Percentiles rank a stretch among this genome's conserved stretches.
Conservation (phyloP, 1,140 invertebrate species). For the Ceratina calcarata region DNA sequence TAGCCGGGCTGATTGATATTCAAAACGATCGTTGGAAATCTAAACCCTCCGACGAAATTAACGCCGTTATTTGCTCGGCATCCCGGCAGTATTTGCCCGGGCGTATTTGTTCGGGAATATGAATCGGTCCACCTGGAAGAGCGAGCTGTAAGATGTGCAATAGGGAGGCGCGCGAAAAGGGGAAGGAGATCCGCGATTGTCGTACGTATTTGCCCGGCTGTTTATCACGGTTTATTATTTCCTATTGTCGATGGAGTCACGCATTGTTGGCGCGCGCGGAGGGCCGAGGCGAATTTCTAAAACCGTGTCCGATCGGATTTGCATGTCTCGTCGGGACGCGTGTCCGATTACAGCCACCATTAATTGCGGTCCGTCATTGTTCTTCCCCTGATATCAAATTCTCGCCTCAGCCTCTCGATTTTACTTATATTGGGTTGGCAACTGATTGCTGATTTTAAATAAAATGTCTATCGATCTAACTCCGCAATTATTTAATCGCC, state of each 20-base stretch:
- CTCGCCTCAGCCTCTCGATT: too few relatives aligned
- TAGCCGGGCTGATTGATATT: background rate
- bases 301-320: constrained; percentile 80
- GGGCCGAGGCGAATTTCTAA: constrained; percentile 76
- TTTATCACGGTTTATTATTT: constrained; percentile 82
- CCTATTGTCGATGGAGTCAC: constrained; percentile 77
- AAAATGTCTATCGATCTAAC: too few relatives aligned
- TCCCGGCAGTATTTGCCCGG: constrained; percentile 63
- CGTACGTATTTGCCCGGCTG: constrained; percentile 79
- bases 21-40: constrained; percentile 11
- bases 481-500: too few relatives aligned
- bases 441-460: too few relatives aligned
- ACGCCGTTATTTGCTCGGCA: constrained; percentile 53
- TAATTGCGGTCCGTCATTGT: constrained; percentile 58
- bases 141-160: constrained; percentile 6
- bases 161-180: background rate
- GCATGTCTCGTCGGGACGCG: constrained; percentile 72
- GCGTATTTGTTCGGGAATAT: constrained; percentile 73
- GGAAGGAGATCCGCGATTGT: constrained; percentile 65
- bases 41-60: constrained; percentile 48
- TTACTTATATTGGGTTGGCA: too few relatives aligned
- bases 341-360: constrained; percentile 73
- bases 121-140: constrained; percentile 72
- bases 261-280: constrained; percentile 72
- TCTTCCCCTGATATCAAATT: too few relatives aligned